phyloP scores from a whole-genome alignment of 2,888 invertebrate species.

The Agrypnus murinus region DNA sequence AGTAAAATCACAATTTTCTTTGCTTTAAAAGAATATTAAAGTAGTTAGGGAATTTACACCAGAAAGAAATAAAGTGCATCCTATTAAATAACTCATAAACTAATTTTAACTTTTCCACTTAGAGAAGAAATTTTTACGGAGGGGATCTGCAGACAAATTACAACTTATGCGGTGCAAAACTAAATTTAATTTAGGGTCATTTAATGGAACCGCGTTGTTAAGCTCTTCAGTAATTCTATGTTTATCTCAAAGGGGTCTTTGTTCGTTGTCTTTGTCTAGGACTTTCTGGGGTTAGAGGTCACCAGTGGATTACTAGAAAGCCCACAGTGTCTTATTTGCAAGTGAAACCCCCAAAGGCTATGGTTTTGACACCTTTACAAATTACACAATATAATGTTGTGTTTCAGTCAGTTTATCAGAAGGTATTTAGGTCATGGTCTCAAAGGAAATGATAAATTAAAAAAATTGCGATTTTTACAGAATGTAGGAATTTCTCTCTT shows the following conservation, averaged over 20 bases:
- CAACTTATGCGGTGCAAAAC: conserved; percentile 36
- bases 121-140: conserved; percentile 24
- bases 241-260: conserved; percentile 41
- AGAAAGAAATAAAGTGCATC: conserved; percentile 23
- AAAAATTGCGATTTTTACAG: no score
- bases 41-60: neutral
- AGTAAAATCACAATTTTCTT: no score
- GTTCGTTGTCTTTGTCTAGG: conserved; percentile 32
- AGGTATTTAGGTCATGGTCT: no score
- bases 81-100: conserved; percentile 23
- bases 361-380: conserved; percentile 8
- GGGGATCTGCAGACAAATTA: conserved; percentile 10
- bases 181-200: conserved; percentile 39
- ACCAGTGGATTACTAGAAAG: conserved; percentile 34
- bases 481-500: no score
- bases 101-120: conserved; percentile 31
- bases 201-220: conserved; percentile 40
- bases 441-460: no score
- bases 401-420: no score
- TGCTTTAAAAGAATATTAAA: neutral
- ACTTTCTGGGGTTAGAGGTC: conserved; percentile 33
- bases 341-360: conserved; percentile 18
- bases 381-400: neutral
- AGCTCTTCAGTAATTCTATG: conserved; percentile 40
- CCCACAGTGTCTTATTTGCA: conserved; percentile 42